phyloP scores from a whole-genome alignment of 2,888 invertebrate genomes.

The Gymnoscelis rufifasciata region DNA sequence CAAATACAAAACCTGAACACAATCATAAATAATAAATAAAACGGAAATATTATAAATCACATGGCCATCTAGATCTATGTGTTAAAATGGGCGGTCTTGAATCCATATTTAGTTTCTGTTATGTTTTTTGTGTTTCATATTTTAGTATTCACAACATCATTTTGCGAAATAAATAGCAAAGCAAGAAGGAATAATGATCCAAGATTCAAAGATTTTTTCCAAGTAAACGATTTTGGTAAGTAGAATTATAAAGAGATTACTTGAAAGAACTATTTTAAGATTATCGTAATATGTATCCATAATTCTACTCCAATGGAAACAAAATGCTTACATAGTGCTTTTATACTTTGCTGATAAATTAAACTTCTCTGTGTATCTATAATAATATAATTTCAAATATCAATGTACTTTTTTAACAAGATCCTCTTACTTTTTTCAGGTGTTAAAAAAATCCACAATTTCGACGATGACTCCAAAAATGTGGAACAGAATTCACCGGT shows the following conservation, averaged over 20 bases:
- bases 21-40: conserved; percentile 27
- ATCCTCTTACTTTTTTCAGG: too few species aligned
- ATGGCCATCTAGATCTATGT: conserved; percentile 40
- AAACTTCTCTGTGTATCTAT: too few species aligned
- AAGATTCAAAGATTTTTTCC: conserved; percentile 22
- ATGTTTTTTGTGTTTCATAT: conserved; percentile 62
- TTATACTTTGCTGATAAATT: too few species aligned
- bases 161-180: conserved; percentile 36
- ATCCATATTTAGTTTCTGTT: conserved; percentile 43
- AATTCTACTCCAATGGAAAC: too few species aligned
- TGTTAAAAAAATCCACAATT: conserved; percentile 16
- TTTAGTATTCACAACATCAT: conserved; percentile 45
- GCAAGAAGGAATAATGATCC: conserved; percentile 28
- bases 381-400: too few species aligned
- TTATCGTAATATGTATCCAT: too few species aligned
- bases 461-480: conserved; percentile 34
- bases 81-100: conserved; percentile 50
- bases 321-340: too few species aligned
- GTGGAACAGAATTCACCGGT: conserved; percentile 14
- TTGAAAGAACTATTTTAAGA: too few species aligned
- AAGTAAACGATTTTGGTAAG: conserved; percentile 20
- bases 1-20: conserved; percentile 36
- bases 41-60: conserved; percentile 25
- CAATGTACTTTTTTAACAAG: too few species aligned
- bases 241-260: neutral